These are phyloP conservation scores for Menidia beryllina DNA, from an alignment of 2,113 vertebrate species.

Conservation along the genomic window DNA sequence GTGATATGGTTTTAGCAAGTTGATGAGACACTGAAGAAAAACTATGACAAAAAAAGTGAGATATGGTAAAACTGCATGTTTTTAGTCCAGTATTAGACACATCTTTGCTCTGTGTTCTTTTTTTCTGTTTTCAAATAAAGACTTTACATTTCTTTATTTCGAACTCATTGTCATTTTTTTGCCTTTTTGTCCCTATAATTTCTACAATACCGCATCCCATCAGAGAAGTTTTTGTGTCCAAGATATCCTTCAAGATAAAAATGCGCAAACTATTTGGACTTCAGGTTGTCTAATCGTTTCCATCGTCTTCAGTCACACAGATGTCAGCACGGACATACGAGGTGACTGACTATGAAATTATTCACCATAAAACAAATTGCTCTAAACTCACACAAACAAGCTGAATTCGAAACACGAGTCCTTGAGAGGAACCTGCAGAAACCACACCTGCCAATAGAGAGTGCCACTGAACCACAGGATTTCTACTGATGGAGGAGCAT, in stretches of 20 bases:
- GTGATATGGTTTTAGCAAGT: neutral
- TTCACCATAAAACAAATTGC: neutral
- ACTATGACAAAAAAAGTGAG: neutral
- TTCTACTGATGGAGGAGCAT: neutral
- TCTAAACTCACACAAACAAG: neutral
- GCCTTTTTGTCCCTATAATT: no score
- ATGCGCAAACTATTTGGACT: neutral
- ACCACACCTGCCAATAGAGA: slow-evolving; percentile 48
- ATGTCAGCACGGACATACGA: no score
- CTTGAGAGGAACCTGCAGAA: slow-evolving; percentile 11
- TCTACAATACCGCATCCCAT: no score
- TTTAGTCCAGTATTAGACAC: neutral
- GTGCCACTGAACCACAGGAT: slow-evolving; percentile 41
- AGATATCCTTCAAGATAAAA: neutral
- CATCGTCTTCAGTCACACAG: neutral
- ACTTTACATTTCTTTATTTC: no score
- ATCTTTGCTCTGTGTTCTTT: neutral
- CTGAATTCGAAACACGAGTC: neutral
- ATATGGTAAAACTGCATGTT: slow-evolving; percentile 24
- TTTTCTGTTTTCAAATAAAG: neutral
- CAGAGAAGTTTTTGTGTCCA: neutral
- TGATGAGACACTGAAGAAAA: slow-evolving; percentile 6
- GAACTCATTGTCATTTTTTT: no score
- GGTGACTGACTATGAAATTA: neutral
- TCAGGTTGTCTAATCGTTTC: neutral